Evolutionary conservation across 1,140 invertebrate genomes (phyloP).

Genomic region (Atta texana): DNA sequence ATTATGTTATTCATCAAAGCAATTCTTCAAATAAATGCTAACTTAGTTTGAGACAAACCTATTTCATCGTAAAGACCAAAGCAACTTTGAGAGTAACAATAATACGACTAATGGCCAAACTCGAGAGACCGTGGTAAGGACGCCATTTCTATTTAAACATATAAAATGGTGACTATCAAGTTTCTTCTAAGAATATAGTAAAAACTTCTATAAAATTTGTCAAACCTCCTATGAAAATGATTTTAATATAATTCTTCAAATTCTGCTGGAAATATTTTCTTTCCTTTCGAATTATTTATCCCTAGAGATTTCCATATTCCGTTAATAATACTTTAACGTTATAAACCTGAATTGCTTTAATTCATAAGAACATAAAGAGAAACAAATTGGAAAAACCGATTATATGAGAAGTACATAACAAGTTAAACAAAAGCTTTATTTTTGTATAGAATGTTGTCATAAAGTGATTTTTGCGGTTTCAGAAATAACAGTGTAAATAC

Average conservation of each 20-base stretch:
- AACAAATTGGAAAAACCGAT: conserved; percentile 44
- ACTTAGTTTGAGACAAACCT: conserved; percentile 64
- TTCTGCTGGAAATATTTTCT: conserved; percentile 55
- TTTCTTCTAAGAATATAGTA: conserved; percentile 70
- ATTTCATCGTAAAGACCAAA: conserved; percentile 63
- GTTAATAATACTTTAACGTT: neutral
- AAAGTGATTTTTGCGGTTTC: neutral
- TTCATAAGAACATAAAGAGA: conserved; percentile 18
- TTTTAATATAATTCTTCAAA: conserved; percentile 65
- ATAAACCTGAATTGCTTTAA: neutral
- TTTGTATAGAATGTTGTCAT: conserved; percentile 8
- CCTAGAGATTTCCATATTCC: conserved; percentile 30
- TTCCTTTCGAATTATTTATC: conserved; percentile 43
- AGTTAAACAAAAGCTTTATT: conserved; percentile 10
- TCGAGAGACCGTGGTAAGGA: conserved; percentile 37
- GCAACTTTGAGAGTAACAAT: conserved; percentile 69
- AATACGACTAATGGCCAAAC: conserved; percentile 72
- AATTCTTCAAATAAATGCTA: conserved; percentile 70
- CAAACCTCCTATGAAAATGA: conserved; percentile 54
- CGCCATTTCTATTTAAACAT: conserved; percentile 27
- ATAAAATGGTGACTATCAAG: conserved; percentile 65
- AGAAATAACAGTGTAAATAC: neutral
- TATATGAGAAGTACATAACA: neutral
- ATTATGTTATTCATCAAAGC: conserved; percentile 5
- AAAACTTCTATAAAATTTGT: conserved; percentile 76